Evolutionary conservation across 2,888 invertebrate genomes (phyloP).

Genomic region (Papilio elwesi): DNA sequence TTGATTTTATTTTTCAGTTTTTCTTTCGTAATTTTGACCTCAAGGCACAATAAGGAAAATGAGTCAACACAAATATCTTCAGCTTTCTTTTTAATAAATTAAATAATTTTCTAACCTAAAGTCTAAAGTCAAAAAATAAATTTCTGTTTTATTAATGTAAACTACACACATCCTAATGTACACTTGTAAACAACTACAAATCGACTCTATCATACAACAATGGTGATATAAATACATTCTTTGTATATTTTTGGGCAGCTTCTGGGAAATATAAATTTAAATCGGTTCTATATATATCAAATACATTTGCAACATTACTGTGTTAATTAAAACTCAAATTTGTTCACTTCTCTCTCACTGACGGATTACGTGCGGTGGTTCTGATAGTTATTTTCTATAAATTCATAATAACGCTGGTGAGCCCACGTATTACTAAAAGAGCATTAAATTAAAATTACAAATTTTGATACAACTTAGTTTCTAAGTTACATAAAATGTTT

Average conservation of each 20-base stretch:
- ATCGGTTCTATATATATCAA: background rate
- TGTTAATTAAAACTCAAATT: constrained; percentile 2
- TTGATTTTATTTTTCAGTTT: background rate
- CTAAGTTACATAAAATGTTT: constrained; percentile 1
- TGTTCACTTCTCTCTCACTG: background rate
- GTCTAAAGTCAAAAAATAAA: no score
- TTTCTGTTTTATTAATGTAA: no score
- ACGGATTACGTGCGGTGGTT: background rate
- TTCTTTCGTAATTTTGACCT: background rate
- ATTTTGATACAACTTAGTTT: background rate
- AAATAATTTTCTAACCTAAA: no score
- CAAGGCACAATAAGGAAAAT: background rate
- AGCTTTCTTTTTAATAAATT: no score
- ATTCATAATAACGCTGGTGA: background rate
- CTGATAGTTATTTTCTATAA: background rate
- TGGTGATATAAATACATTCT: background rate
- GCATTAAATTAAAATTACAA: no score
- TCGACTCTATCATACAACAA: no score
- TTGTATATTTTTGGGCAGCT: background rate
- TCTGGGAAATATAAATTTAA: background rate
- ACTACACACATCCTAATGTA: no score
- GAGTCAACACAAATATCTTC: background rate
- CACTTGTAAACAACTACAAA: no score
- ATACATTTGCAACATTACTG: background rate
- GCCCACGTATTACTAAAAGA: background rate